phyloP scores from a whole-genome alignment of 2,888 invertebrate species.

The Dryobota labecula region DNA sequence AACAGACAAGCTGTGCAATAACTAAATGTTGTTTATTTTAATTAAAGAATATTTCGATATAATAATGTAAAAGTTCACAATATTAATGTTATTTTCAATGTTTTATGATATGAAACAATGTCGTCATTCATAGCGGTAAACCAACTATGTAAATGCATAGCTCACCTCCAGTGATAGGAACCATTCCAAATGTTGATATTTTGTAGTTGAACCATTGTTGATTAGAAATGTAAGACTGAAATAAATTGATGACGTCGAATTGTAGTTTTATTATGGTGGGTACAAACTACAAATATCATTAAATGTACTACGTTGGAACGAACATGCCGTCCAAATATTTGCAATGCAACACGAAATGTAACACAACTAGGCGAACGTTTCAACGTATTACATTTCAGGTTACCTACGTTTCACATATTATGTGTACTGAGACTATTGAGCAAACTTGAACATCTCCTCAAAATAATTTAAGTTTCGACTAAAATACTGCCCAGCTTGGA shows the following conservation, averaged over 20 bases:
- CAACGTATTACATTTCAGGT: neutral
- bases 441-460: neutral
- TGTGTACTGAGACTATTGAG: too few species aligned
- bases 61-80: conserved; percentile 4
- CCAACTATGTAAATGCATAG: conserved; percentile 7
- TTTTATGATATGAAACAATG: neutral
- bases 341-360: neutral
- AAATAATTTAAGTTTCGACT: neutral
- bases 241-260: conserved; percentile 72
- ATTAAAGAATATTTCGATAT: neutral
- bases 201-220: conserved; percentile 82
- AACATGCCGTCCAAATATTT: neutral
- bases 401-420: neutral
- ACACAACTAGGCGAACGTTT: neutral
- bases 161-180: conserved; percentile 63
- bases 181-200: conserved; percentile 81
- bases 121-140: neutral
- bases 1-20: neutral
- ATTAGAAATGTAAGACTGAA: conserved; percentile 88
- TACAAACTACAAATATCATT: neutral
- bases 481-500: neutral
- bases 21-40: neutral
- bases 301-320: neutral
- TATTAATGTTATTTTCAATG: neutral
- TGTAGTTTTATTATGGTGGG: conserved; percentile 31